Percentiles rank a stretch among this genome's conserved stretches.
phyloP scores from a whole-genome alignment of 2,113 vertebrate species.

The Protobothrops flavoviridis region DNA sequence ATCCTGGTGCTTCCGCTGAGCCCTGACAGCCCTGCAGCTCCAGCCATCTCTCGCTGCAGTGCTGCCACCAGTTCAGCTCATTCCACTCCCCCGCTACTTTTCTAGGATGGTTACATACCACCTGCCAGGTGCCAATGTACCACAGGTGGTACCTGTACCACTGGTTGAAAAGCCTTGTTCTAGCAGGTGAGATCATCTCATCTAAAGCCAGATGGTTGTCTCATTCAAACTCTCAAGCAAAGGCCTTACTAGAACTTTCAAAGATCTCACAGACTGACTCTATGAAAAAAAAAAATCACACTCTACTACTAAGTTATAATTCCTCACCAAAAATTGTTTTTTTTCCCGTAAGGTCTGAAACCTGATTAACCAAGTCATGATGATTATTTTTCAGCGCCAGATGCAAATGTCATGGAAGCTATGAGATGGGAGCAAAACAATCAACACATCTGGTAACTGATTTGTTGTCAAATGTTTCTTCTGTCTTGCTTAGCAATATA shows the following conservation, averaged over 20 bases:
- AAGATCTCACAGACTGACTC: not conserved
- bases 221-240: not conserved
- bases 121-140: too few relatives aligned
- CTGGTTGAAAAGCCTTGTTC: not conserved
- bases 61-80: too few relatives aligned
- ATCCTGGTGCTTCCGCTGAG: too few relatives aligned
- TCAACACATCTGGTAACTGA: not conserved
- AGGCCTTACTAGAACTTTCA: not conserved
- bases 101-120: too few relatives aligned
- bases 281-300: too few relatives aligned
- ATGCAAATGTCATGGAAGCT: not conserved
- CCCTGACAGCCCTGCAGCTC: too few relatives aligned
- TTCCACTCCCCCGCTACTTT: too few relatives aligned
- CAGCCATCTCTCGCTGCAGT: too few relatives aligned
- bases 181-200: not conserved
- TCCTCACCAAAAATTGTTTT: not conserved
- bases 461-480: not conserved
- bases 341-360: not conserved
- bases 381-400: not conserved
- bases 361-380: not conserved
- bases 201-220: not conserved
- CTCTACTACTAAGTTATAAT: not conserved
- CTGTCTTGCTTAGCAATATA: not conserved
- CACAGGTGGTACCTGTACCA: too few relatives aligned
- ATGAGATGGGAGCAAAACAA: not conserved